Evolutionary conservation across 2,888 invertebrate genomes (phyloP).

Genomic region (Aporophyla nigra): DNA sequence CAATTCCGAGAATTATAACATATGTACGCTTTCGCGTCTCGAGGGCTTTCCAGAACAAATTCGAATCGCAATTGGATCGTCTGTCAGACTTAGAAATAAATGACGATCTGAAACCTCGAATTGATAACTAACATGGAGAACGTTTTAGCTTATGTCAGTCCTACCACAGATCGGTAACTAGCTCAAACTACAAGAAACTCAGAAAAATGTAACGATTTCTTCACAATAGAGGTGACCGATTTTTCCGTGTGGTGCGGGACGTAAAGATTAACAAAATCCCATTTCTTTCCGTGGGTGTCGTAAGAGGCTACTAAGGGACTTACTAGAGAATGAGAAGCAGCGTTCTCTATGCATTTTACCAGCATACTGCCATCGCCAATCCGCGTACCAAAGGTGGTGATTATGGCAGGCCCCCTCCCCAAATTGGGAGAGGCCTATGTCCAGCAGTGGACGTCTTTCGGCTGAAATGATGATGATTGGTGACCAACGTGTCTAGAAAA

Average conservation of each 20-base stretch:
- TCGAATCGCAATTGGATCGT: slow-evolving; percentile 54
- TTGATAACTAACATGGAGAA: not conserved
- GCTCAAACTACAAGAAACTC: not conserved
- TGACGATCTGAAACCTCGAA: slow-evolving; percentile 16
- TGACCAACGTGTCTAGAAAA: not conserved
- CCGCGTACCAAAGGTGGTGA: too few species aligned
- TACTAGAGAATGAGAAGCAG: too few species aligned
- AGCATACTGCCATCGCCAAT: too few species aligned
- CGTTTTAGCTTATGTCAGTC: not conserved
- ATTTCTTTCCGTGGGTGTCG: too few species aligned
- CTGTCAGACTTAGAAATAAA: slow-evolving; percentile 43
- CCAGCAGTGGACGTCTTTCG: too few species aligned
- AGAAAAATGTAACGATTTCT: not conserved
- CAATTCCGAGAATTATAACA: slow-evolving; percentile 18
- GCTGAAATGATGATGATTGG: too few species aligned
- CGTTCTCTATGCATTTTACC: too few species aligned
- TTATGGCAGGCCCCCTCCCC: too few species aligned
- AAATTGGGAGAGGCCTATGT: too few species aligned
- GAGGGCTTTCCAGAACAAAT: slow-evolving; percentile 48
- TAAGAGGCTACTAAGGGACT: too few species aligned
- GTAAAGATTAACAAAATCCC: too few species aligned
- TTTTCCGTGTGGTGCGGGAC: too few species aligned
- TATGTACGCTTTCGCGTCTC: slow-evolving; percentile 29
- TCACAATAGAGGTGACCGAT: not conserved
- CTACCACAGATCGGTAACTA: not conserved